These are phyloP conservation scores for Corynorhinus townsendii DNA, from an alignment of 2,113 vertebrate genomes.

Conservation along the genomic window DNA sequence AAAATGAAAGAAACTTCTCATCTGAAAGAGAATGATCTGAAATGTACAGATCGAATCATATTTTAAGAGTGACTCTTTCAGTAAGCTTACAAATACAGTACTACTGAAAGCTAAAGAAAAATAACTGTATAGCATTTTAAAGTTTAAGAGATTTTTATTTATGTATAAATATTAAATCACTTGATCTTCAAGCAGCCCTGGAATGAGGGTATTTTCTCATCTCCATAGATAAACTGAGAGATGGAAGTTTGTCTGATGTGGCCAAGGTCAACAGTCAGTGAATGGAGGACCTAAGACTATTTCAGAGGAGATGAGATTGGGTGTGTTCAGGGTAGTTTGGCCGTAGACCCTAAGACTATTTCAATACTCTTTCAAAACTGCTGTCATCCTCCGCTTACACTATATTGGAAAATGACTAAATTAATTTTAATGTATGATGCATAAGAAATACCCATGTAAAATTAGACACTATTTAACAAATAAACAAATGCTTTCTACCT, in stretches of 20 bases:
- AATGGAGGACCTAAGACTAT: neutral
- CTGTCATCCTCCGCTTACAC: neutral
- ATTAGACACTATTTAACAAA: neutral
- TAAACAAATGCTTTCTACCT: neutral
- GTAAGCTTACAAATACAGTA: neutral
- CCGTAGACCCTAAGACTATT: neutral
- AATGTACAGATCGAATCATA: neutral
- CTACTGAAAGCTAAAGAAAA: neutral
- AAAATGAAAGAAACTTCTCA: neutral
- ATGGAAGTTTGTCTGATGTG: neutral
- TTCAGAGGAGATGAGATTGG: too few species aligned
- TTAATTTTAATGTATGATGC: neutral
- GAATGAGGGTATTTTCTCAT: neutral
- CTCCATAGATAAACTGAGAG: neutral
- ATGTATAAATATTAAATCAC: neutral
- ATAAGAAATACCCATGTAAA: neutral
- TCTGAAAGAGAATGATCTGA: neutral
- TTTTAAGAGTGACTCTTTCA: neutral
- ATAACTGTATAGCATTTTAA: neutral
- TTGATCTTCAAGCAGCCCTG: neutral
- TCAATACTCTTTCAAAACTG: neutral
- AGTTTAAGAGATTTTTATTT: neutral
- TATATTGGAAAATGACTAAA: neutral
- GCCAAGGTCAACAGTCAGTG: neutral
- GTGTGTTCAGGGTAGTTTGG: too few species aligned